Evolutionary conservation across 2,797 vertebrate genomes (phyloP).

Genomic region (Apogon talboti): DNA sequence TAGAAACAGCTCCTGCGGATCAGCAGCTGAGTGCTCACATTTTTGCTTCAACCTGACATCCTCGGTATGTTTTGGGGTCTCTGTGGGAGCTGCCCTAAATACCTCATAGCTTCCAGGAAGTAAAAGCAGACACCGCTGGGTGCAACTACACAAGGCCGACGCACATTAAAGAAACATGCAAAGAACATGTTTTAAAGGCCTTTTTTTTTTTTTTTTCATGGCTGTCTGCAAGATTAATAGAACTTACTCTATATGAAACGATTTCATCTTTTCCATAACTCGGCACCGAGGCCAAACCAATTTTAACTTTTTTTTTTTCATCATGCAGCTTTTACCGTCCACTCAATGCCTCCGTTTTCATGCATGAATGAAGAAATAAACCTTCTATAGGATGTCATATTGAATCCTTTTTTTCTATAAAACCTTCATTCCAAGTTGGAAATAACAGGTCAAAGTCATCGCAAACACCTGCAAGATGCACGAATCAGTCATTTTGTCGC

Average conservation of each 20-base stretch:
- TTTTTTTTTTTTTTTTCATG: not conserved
- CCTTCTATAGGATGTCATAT: not conserved
- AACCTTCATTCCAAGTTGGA: constrained; percentile 27
- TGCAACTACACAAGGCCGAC: constrained; percentile 67
- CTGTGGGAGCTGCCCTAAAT: constrained; percentile 52
- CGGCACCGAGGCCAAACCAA: not conserved
- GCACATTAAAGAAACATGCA: constrained; percentile 33
- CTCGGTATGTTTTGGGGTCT: constrained; percentile 31
- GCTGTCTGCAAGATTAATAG: not conserved
- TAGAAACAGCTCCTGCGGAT: constrained; percentile 24
- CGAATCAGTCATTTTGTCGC: too few species aligned
- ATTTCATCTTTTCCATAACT: constrained; percentile 4
- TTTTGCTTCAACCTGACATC: constrained; percentile 45
- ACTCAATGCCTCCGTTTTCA: not conserved
- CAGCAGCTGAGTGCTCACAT: constrained; percentile 16
- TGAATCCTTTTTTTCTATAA: constrained; percentile 3
- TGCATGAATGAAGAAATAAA: constrained; percentile 13
- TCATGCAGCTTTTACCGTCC: not conserved
- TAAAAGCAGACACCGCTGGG: constrained; percentile 78
- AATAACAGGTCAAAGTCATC: constrained; percentile 37
- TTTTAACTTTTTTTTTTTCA: not conserved
- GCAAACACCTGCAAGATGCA: constrained; percentile 40
- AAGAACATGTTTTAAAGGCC: constrained; percentile 17
- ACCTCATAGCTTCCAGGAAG: constrained; percentile 69
- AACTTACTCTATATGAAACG: constrained; percentile 1